phyloP scores from a whole-genome alignment of 2,888 invertebrate species.

The Campaea margaritaria region DNA sequence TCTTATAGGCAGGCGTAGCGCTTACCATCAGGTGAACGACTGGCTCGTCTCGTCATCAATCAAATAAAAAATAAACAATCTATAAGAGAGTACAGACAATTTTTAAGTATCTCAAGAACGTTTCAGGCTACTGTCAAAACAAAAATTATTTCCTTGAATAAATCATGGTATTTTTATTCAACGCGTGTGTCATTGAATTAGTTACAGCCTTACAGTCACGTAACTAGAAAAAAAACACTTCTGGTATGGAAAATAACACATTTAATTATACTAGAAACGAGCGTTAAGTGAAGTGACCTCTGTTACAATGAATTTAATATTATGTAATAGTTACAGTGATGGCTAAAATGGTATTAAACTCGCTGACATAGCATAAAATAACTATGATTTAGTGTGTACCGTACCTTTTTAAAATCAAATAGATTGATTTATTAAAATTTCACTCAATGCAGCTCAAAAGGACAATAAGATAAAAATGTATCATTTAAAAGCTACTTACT shows the following conservation, averaged over 20 bases:
- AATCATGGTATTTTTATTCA: conserved; percentile 8
- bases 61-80: no score
- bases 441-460: no score
- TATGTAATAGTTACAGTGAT: not conserved
- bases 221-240: conserved; percentile 20
- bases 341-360: not conserved
- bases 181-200: conserved; percentile 19
- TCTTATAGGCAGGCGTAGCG: no score
- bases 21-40: no score
- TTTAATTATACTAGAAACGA: conserved; percentile 20
- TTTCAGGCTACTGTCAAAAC: conserved; percentile 3
- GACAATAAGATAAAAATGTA: no score
- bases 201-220: conserved; percentile 21
- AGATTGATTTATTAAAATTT: no score
- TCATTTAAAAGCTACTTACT: not conserved
- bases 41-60: no score
- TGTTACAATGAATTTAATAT: not conserved
- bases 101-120: not conserved
- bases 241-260: conserved; percentile 17
- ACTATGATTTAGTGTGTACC: no score
- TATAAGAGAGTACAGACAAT: no score
- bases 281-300: conserved; percentile 8
- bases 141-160: conserved; percentile 11
- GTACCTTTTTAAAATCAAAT: no score
- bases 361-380: no score